These are phyloP conservation scores for Neodiprion pinetum DNA, from an alignment of 1,140 invertebrate genomes.

Conservation along the genomic window DNA sequence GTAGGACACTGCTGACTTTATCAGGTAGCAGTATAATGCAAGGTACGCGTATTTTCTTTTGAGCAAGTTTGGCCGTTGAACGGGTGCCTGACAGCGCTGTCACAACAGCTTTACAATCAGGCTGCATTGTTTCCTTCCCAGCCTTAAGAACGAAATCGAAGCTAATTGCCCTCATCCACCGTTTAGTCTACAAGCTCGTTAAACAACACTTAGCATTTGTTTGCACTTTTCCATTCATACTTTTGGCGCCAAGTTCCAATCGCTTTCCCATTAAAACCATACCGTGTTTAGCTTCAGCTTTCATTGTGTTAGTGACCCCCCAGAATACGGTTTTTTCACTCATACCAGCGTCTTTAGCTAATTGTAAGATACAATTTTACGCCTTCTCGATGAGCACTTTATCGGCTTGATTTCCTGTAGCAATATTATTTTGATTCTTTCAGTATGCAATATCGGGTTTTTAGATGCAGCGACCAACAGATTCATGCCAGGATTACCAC, in stretches of 20 bases:
- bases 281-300: conserved; percentile 44
- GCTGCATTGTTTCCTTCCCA: neutral
- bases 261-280: conserved; percentile 37
- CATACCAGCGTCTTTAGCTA: conserved; percentile 45
- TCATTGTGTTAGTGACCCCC: conserved; percentile 39
- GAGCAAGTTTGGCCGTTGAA: conserved; percentile 33
- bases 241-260: too few species aligned
- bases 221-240: too few species aligned
- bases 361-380: conserved; percentile 42
- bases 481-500: conserved; percentile 57
- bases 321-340: conserved; percentile 47
- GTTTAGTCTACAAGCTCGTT: too few species aligned
- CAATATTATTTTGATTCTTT: conserved; percentile 44
- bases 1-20: conserved; percentile 21
- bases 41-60: neutral
- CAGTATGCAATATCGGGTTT: conserved; percentile 58
- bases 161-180: too few species aligned
- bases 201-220: too few species aligned
- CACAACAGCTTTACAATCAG: neutral
- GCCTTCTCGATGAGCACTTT: conserved; percentile 48
- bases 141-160: too few species aligned
- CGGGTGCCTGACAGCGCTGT: conserved; percentile 20
- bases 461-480: conserved; percentile 55
- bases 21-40: conserved; percentile 14
- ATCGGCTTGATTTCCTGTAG: conserved; percentile 52